Percentiles rank a stretch among this genome's conserved stretches.
phyloP scores from a whole-genome alignment of 2,888 invertebrate genomes.

The Glaucopsyche alexis region DNA sequence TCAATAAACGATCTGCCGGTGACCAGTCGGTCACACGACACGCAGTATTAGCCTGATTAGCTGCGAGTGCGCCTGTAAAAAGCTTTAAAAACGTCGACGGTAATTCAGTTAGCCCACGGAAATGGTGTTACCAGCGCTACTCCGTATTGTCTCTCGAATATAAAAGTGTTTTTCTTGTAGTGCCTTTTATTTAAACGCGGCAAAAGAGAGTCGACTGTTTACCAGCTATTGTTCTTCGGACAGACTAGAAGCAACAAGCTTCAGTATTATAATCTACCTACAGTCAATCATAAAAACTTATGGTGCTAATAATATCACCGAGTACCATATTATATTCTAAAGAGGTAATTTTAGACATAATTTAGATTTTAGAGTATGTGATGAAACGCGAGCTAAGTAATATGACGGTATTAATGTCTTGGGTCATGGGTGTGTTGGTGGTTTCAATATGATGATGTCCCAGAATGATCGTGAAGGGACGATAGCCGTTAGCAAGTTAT shows the following conservation, averaged over 20 bases:
- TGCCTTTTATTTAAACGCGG: neutral
- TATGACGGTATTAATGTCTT: neutral
- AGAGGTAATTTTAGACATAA: no score
- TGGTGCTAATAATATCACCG: neutral
- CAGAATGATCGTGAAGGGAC: conserved; percentile 4
- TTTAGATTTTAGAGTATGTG: neutral
- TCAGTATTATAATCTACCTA: neutral
- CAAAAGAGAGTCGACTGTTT: neutral
- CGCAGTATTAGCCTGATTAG: conserved; percentile 69
- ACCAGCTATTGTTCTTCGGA: neutral
- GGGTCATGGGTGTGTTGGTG: conserved; percentile 2
- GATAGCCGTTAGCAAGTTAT: neutral
- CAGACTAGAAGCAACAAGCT: neutral
- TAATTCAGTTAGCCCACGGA: conserved; percentile 65
- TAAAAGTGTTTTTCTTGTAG: conserved; percentile 31
- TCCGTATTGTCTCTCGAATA: conserved; percentile 33
- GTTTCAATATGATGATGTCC: conserved; percentile 10
- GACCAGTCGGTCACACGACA: conserved; percentile 48
- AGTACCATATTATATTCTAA: no score
- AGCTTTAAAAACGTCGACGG: conserved; percentile 72
- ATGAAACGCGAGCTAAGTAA: neutral
- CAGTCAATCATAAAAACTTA: neutral
- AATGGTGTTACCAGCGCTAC: conserved; percentile 47
- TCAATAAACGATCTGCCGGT: conserved; percentile 42
- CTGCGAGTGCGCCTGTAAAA: conserved; percentile 63